Base-by-base conservation (phyloP, 2,797 vertebrate species). In the Argyrosomus regius region DNA sequence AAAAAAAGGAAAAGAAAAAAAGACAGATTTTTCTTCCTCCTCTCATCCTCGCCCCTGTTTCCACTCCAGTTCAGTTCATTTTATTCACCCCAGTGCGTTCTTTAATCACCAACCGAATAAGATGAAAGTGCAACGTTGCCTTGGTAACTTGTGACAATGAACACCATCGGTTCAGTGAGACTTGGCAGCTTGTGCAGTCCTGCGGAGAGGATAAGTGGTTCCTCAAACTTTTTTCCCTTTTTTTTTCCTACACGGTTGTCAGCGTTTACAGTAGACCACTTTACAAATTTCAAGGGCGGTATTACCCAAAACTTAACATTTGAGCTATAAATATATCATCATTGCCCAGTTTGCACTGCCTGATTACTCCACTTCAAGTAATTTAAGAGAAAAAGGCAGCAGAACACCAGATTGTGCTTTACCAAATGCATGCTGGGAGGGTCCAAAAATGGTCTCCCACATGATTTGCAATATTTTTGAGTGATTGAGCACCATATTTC, bases 71-170 rank as follows among this genome's bases (percentile, higher is more conserved):
- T 84, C 77, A 76, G 82, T 75, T 77, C 68, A 68, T 83, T 85
- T 82, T 63, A 82, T 87, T 68, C 88, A 77, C 72, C 71, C 78
- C 58, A 70, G 84, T 94, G 93, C 88, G 82, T 85, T 92, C 94
- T 97, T 96, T 97, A 96, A 97, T 96, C 95, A 93, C 91, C 95
- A 48, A 28, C 63, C 18, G 49, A 60, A 69, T 72, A 94, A 94
- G 96, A 96, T 93, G 96, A 91, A 95, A 93, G 87, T 86, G 92
- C 58, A 60, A 88, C 43, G 96, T 97, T 95, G 90, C 96, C 95
- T 96, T 96, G 95, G 96, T 90, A 96, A 97, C 96, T 50, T 66
- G 48, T 85, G 94, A 96, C 95, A 96, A 96, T 95, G 94, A 93
- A 74, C 81, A 60, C 77, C 93, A 95, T 95, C 94, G 95, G 92